A percentile compares a stretch with the other conserved stretches of the same genome.
Conservation (phyloP, 2,888 invertebrate genomes). For the Tinea semifulvella region DNA sequence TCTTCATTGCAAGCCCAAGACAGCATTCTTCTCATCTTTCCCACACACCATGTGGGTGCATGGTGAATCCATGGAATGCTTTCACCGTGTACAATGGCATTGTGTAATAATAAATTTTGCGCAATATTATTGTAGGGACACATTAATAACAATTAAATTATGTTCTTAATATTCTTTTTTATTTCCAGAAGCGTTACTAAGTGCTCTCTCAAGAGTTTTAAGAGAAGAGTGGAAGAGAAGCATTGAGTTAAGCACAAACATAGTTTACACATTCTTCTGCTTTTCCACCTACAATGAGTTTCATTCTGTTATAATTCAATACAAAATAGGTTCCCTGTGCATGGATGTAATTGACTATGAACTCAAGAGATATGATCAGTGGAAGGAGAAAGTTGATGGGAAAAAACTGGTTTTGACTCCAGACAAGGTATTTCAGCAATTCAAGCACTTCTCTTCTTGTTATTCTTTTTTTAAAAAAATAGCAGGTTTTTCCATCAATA, state of each 20-base stretch:
- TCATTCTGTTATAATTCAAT: conserved; percentile 93
- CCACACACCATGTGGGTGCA: too few relatives aligned
- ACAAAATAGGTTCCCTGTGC: conserved; percentile 96
- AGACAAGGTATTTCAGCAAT: conserved; percentile 45
- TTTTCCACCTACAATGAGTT: conserved; percentile 96
- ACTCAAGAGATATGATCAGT: conserved; percentile 90
- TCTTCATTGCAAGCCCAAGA: too few relatives aligned
- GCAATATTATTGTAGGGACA: too few relatives aligned
- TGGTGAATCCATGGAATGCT: too few relatives aligned
- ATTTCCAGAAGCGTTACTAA: conserved; percentile 86
- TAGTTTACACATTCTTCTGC: conserved; percentile 96
- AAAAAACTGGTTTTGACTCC: conserved; percentile 52
- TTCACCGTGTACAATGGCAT: too few relatives aligned
- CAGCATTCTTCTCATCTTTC: too few relatives aligned
- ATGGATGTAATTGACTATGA: conserved; percentile 98
- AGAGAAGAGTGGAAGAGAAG: conserved; percentile 98
- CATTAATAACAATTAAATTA: too few relatives aligned
- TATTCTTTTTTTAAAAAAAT: too few relatives aligned
- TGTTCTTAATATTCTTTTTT: conserved; percentile 10
- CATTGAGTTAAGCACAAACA: conserved; percentile 94
- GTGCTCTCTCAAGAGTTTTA: conserved; percentile 93
- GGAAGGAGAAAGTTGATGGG: conserved; percentile 75
- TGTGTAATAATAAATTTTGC: too few relatives aligned
- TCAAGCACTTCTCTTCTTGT: too few relatives aligned
- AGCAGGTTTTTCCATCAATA: too few relatives aligned